Evolutionary conservation across 2,113 vertebrate species (phyloP), one percentile per base, ranked within the genome.

Genomic region (Heterotilapia buettikoferi): DNA sequence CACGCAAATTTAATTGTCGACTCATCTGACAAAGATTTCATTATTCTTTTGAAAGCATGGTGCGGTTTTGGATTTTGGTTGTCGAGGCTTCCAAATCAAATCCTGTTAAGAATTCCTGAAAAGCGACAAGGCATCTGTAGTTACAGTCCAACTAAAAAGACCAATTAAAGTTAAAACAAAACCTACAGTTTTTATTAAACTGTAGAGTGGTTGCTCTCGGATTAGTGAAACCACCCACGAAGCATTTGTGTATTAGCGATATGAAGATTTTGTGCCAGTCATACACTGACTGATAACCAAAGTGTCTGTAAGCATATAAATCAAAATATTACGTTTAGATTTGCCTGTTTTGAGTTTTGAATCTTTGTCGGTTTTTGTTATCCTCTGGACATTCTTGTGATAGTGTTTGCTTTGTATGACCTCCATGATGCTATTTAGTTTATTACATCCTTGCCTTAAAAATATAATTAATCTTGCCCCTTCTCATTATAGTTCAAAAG

Each of bases 381-480:
- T 18, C 9, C 29, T 79, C 63, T 19, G 10, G 19, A 7, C 18
- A 76, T 50, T 40, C 12, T 19, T 47, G 18, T 40, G 10, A 40
- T 21, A 6, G 56, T 79, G 26, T 80, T 57, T 45, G 53, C 33
- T 61, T 84, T 50, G 81, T 80, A 78, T 90, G 61, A 52, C 19
- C 38, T 57, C 45, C 52, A 59, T 16, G 33, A 68, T 88, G 86
- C 59, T 18, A 76, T 66, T 88, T n/a, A 50, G 14, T 80, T 57
- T 61, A 56, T 78, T 54, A 83, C 54, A 78, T 26, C 31, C 54
- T 66, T 73, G 73, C 80, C 83, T 81, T 78, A 81, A 47, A 47
- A 83, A 57, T 83, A 57, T 85, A 86, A 89, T 91, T 89, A 88
- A 90, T 91, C 87, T 93, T 91, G 56, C 66, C 83, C 63, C 24